phyloP scores from a whole-genome alignment of 2,888 invertebrate genomes.

The Rhagophthalmus giganteus region DNA sequence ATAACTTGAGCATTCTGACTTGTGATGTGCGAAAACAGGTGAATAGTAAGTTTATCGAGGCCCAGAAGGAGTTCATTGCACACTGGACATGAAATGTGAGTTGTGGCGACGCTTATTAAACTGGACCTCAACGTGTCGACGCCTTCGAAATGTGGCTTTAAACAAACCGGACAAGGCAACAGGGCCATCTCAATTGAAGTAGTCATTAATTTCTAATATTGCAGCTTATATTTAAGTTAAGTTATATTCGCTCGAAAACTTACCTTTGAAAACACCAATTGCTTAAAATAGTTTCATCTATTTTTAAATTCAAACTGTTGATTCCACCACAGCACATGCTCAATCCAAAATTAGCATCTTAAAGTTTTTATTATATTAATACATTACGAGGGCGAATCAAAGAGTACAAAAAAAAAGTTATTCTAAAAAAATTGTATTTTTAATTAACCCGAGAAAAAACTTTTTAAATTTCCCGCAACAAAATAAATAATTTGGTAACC shows the following conservation, averaged over 20 bases:
- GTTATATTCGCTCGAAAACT: too few relatives aligned
- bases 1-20: slow-evolving; percentile 1
- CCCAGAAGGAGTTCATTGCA: slow-evolving; percentile 76
- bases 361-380: too few relatives aligned
- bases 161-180: slow-evolving; percentile 77
- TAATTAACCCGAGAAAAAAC: too few relatives aligned
- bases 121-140: slow-evolving; percentile 71
- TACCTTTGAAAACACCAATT: too few relatives aligned
- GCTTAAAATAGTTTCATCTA: slow-evolving; percentile 23
- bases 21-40: slow-evolving; percentile 70
- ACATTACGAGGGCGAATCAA: too few relatives aligned
- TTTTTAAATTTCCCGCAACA: too few relatives aligned
- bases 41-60: slow-evolving; percentile 81
- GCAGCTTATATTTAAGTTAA: too few relatives aligned
- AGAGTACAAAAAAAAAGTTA: too few relatives aligned
- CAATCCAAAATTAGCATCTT: slow-evolving; percentile 20
- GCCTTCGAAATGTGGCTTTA: slow-evolving; percentile 71
- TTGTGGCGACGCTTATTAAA: slow-evolving; percentile 74
- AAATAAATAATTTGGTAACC: background rate
- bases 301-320: slow-evolving; percentile 31
- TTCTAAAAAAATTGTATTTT: too few relatives aligned
- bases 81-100: slow-evolving; percentile 74
- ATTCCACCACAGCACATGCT: slow-evolving; percentile 27
- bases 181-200: slow-evolving; percentile 52
- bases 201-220: too few relatives aligned